Conservation (phyloP, 2,888 invertebrate species). For the Lasioglossum villosulum region DNA sequence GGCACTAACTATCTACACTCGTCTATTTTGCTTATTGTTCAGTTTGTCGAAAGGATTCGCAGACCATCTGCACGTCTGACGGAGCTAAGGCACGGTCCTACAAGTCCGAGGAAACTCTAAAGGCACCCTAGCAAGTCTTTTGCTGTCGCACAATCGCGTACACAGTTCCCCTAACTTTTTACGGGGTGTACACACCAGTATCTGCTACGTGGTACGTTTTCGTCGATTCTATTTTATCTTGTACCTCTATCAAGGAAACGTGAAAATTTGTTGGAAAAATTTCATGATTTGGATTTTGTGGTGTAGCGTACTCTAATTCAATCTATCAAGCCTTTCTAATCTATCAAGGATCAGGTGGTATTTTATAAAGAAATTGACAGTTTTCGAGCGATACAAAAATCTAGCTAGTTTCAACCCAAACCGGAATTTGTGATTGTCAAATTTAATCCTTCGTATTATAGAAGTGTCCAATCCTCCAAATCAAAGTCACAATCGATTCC, state of each 20-base stretch:
- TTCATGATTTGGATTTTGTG: not conserved
- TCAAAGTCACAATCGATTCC: not conserved
- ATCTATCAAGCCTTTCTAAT: not conserved
- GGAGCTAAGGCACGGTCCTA: constrained; percentile 82
- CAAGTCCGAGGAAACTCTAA: constrained; percentile 76
- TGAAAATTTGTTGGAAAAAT: not conserved
- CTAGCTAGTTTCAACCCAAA: not conserved
- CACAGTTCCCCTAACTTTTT: not conserved
- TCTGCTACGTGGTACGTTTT: constrained; percentile 34
- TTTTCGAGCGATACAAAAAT: not conserved
- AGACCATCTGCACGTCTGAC: constrained; percentile 27
- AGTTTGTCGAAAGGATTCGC: constrained; percentile 6
- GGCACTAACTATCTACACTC: constrained; percentile 63
- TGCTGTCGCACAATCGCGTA: constrained; percentile 16
- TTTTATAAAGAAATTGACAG: not conserved
- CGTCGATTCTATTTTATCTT: not conserved
- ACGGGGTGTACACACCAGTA: not conserved
- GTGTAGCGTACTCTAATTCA: not conserved
- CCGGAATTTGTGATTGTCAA: not conserved
- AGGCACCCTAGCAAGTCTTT: constrained; percentile 77
- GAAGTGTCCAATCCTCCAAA: not conserved
- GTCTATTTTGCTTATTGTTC: constrained; percentile 16
- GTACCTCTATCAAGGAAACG: not conserved
- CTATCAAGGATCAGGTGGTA: too few relatives aligned
- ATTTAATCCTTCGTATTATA: not conserved